A percentile compares a stretch with the other conserved stretches of the same genome.
Evolutionary conservation across 2,888 invertebrate genomes (phyloP).

Genomic region (Anoplius nigerrimus): DNA sequence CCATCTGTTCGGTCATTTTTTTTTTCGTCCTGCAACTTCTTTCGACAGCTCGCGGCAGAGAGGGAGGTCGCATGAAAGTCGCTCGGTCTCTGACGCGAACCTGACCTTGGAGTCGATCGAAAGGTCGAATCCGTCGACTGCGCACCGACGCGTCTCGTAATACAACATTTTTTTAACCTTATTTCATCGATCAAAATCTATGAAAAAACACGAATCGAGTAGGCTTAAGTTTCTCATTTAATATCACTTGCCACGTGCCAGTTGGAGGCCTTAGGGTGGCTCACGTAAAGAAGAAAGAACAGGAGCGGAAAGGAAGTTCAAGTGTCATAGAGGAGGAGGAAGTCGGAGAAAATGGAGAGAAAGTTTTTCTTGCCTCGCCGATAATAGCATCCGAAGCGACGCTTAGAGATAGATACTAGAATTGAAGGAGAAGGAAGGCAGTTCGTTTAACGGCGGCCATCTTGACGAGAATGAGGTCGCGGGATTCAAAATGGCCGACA

Average conservation of each 20-base stretch:
- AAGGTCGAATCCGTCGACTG: no score
- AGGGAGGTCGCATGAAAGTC: no score
- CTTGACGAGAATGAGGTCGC: no score
- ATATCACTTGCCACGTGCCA: conserved; percentile 74
- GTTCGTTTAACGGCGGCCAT: no score
- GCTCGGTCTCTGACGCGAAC: no score
- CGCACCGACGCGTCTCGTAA: no score
- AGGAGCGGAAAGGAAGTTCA: conserved; percentile 18
- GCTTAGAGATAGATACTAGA: no score
- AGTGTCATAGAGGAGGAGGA: conserved; percentile 18
- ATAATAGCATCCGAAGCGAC: neutral
- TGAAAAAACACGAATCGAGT: conserved; percentile 64
- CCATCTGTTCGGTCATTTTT: neutral
- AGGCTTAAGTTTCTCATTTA: conserved; percentile 59
- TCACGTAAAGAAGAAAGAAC: conserved; percentile 47
- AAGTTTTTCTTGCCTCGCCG: neutral
- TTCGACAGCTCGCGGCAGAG: no score
- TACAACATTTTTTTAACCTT: neutral
- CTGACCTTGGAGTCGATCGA: neutral
- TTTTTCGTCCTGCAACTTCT: conserved; percentile 12
- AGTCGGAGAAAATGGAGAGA: conserved; percentile 5
- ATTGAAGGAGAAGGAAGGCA: no score
- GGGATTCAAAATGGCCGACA: no score
- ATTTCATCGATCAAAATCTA: conserved; percentile 52
- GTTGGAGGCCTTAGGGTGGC: conserved; percentile 69